A percentile compares a stretch with the other conserved stretches of the same genome.
These are phyloP conservation scores for Mythimna vitellina DNA, from an alignment of 2,888 invertebrate species.

Conservation along the genomic window DNA sequence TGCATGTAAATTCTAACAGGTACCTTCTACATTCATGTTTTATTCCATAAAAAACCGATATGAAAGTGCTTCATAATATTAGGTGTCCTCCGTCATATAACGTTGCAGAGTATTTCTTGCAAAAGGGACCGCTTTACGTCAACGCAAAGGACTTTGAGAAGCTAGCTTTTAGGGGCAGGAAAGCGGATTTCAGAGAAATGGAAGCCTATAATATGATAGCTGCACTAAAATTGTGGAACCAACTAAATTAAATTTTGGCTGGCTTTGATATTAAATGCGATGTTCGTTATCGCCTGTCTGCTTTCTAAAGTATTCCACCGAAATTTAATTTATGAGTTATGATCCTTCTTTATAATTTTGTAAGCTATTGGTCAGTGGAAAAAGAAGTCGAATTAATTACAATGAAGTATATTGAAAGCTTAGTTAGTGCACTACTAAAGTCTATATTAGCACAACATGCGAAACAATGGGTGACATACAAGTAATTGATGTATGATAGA, in stretches of 20 bases:
- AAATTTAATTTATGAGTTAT: conserved; percentile 33
- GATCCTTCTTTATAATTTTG: conserved; percentile 14
- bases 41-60: conserved; percentile 70
- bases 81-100: conserved; percentile 72
- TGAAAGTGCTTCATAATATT: conserved; percentile 74
- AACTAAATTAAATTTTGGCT: conserved; percentile 60
- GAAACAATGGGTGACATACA: conserved; percentile 68
- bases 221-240: conserved; percentile 53
- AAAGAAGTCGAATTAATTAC: conserved; percentile 24
- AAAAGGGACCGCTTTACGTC: conserved; percentile 73
- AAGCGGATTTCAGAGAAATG: conserved; percentile 66
- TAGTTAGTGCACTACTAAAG: conserved; percentile 49
- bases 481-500: conserved; percentile 90
- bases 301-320: conserved; percentile 5
- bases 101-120: conserved; percentile 74
- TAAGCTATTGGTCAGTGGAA: not conserved
- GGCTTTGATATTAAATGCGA: conserved; percentile 36
- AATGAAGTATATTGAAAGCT: conserved; percentile 47
- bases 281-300: conserved; percentile 17
- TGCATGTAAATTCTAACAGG: conserved; percentile 66
- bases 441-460: conserved; percentile 66
- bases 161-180: conserved; percentile 66
- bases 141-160: conserved; percentile 74
- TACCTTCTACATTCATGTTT: conserved; percentile 59
- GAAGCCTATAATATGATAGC: conserved; percentile 61